phyloP scores from a whole-genome alignment of 2,888 invertebrate genomes.

The Tetranychus piercei region DNA sequence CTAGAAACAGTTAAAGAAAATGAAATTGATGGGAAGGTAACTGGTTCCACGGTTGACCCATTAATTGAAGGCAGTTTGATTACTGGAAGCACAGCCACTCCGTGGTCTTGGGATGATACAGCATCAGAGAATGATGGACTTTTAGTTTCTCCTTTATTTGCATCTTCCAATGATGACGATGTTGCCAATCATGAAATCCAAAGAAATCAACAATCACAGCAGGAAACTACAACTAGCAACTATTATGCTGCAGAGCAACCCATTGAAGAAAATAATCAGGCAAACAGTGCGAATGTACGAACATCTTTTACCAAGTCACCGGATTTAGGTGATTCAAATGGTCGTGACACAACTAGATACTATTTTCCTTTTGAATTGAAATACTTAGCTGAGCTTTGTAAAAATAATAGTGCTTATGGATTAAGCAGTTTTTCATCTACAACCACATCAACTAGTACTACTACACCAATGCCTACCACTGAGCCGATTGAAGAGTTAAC shows the following conservation, averaged over 20 bases:
- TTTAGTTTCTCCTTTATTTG: not conserved
- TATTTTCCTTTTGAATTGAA: not conserved
- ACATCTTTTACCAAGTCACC: not conserved
- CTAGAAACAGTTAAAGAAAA: not conserved
- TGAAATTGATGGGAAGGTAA: not conserved
- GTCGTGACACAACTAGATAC: not conserved
- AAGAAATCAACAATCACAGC: not conserved
- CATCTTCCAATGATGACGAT: not conserved
- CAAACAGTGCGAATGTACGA: not conserved
- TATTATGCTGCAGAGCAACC: not conserved
- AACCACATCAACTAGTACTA: not conserved
- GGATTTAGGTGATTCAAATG: not conserved
- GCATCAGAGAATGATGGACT: not conserved
- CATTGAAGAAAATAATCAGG: not conserved
- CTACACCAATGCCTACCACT: not conserved
- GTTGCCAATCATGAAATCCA: not conserved
- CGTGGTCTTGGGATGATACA: not conserved
- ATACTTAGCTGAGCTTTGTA: not conserved
- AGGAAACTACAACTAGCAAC: not conserved
- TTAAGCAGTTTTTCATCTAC: not conserved
- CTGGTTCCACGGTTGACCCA: not conserved
- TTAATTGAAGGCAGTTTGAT: not conserved
- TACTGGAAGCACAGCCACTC: not conserved
- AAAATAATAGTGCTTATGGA: not conserved
- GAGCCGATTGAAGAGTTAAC: not conserved